These are phyloP conservation scores for Bombylius discolor DNA, from an alignment of 2,888 invertebrate species.

Conservation along the genomic window DNA sequence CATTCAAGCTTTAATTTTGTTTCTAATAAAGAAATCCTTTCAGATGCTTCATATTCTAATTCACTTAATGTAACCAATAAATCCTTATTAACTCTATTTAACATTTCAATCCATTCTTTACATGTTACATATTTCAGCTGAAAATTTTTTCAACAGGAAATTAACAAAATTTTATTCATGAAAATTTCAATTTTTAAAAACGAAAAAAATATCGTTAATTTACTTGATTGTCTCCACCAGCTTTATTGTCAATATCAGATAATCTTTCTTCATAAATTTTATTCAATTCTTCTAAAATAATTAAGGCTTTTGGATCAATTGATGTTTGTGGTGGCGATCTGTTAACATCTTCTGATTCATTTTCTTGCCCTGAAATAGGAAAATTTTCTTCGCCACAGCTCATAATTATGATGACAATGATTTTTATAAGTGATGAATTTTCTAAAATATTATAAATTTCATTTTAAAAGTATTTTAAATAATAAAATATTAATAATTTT, in stretches of 20 bases:
- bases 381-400: no score
- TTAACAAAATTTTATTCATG: not conserved
- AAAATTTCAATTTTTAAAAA: not conserved
- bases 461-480: no score
- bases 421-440: no score
- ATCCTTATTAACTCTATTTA: conserved; percentile 47
- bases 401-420: no score
- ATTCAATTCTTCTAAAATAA: conserved; percentile 41
- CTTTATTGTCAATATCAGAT: conserved; percentile 41
- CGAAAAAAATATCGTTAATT: not conserved
- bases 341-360: not conserved
- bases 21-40: conserved; percentile 40
- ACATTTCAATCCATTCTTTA: conserved; percentile 47
- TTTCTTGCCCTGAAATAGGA: no score
- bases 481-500: no score
- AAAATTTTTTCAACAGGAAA: conserved; percentile 11
- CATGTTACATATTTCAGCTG: conserved; percentile 52
- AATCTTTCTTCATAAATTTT: conserved; percentile 48
- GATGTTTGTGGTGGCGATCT: no score
- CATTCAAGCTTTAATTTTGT: conserved; percentile 15
- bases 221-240: conserved; percentile 30
- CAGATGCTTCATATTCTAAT: conserved; percentile 46
- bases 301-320: no score
- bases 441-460: no score
- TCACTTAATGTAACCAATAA: conserved; percentile 48